Percentiles rank a stretch among this genome's conserved stretches.
phyloP scores from a whole-genome alignment of 1,140 invertebrate species.

The Sipha flava region DNA sequence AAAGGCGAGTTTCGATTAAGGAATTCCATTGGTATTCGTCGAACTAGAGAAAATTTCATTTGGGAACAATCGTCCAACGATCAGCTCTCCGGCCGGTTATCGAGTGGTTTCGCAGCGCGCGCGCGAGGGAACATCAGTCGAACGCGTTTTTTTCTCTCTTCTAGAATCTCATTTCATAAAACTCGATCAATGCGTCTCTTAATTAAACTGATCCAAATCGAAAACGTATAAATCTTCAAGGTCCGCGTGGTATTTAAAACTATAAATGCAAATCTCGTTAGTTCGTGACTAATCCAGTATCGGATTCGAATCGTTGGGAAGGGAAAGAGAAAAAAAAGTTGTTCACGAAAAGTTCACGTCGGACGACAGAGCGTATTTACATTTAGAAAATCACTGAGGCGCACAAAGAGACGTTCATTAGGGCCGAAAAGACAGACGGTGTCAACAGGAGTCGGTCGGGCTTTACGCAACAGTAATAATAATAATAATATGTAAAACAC shows the following conservation, averaged over 20 bases:
- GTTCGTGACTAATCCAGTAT: constrained; percentile 28
- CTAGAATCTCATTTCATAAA: neutral
- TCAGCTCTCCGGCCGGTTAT: neutral
- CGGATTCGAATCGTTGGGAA: neutral
- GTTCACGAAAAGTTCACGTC: constrained; percentile 11
- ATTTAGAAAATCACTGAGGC: neutral
- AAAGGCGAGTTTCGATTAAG: neutral
- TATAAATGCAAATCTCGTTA: constrained; percentile 23
- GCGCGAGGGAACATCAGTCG: neutral
- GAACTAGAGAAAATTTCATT: neutral
- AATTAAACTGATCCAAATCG: constrained; percentile 25
- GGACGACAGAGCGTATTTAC: neutral
- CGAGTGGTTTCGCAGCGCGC: neutral
- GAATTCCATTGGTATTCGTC: neutral
- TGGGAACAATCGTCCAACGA: neutral
- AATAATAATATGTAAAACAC: constrained; percentile 11
- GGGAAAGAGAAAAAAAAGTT: neutral
- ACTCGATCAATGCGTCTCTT: constrained; percentile 10
- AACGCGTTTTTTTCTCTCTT: neutral
- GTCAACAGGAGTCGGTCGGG: neutral
- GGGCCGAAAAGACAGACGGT: constrained; percentile 2
- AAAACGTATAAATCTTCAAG: constrained; percentile 21
- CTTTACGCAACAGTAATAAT: neutral
- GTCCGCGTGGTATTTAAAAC: constrained; percentile 14
- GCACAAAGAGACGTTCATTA: constrained; percentile 14